Base-by-base conservation (phyloP, 2,113 vertebrate genomes). In the Prionailurus bengalensis region DNA sequence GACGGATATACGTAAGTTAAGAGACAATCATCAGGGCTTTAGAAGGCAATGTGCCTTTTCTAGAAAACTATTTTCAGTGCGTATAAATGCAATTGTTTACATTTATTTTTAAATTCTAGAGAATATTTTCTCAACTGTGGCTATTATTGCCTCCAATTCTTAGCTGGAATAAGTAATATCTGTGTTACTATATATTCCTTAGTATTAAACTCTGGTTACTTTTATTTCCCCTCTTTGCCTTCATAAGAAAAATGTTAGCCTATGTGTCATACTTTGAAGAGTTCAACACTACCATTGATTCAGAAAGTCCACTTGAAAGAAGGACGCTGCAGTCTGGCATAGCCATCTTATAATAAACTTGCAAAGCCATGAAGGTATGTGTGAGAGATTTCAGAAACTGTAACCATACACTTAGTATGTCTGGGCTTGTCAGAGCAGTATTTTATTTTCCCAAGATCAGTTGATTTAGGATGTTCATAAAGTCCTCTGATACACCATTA, bases 391-490 rank as follows among this genome's bases (percentile, higher is more conserved):
- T 95, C 36, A 27, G 11, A 73, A 83, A 93, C 16, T 19, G 11
- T 53, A 55, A 53, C 9, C 6, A 2, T 79, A 81, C 42, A 33
- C 9, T 1, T 1, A n/a, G 7, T 17, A 16, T n/a, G 15, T 23
- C 55, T 83, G 15, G 21, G 13, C 5, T 19, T 53, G 21, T 71
- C 36, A 58, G 27, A 66, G 14, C 2, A 42, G 1, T 70, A 10
- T 19, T 95, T 90, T 8, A 48, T 48, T 95, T 89, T 87, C 78
- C 74, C 23, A 82, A 82, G 91, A 68, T 53, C 12, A n/a, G 65
- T 42, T 68, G 66, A 42, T 61, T 91, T 29, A 55, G 4, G 16
- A 51, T 36, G 21, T 7, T 23, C 19, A 39, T 36, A 61, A 82
- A 42, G 9, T 71, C 61, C 10, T 89, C 23, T 96, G 58, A 42